phyloP scores from a whole-genome alignment of 1,140 invertebrate species.

The Myzus persicae region DNA sequence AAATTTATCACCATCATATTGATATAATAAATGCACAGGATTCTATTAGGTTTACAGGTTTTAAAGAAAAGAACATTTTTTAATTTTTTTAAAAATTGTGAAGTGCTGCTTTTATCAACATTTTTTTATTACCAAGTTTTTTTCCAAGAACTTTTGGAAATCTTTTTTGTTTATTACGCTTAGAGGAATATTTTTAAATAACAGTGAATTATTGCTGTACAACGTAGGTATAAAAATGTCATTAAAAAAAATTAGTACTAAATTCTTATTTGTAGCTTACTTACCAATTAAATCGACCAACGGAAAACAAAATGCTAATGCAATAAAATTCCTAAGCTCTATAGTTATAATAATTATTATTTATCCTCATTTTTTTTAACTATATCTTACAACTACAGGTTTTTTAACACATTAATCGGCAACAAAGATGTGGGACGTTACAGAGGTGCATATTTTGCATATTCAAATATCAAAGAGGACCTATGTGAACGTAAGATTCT shows the following conservation, averaged over 20 bases:
- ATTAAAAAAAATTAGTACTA: neutral
- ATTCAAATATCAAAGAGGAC: constrained; percentile 33
- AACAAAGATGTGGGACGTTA: neutral
- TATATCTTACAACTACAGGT: neutral
- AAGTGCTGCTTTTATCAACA: neutral
- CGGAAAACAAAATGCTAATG: neutral
- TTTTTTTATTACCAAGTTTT: neutral
- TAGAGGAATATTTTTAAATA: neutral
- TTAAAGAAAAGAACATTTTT: too few species aligned
- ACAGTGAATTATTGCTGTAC: neutral
- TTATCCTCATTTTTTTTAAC: neutral
- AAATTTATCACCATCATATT: neutral
- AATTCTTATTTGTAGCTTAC: neutral
- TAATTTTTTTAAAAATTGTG: too few species aligned
- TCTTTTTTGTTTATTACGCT: neutral
- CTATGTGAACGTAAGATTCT: constrained; percentile 13
- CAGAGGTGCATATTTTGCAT: constrained; percentile 3
- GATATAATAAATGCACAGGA: neutral
- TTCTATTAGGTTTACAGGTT: too few species aligned
- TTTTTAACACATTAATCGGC: constrained; percentile 8
- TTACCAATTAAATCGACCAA: neutral
- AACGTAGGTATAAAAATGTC: neutral
- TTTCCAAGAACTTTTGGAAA: neutral
- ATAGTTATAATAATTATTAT: neutral
- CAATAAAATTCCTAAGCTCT: neutral